Evolutionary conservation across 1,140 invertebrate genomes (phyloP).

Genomic region (Neotoxoptera formosana): DNA sequence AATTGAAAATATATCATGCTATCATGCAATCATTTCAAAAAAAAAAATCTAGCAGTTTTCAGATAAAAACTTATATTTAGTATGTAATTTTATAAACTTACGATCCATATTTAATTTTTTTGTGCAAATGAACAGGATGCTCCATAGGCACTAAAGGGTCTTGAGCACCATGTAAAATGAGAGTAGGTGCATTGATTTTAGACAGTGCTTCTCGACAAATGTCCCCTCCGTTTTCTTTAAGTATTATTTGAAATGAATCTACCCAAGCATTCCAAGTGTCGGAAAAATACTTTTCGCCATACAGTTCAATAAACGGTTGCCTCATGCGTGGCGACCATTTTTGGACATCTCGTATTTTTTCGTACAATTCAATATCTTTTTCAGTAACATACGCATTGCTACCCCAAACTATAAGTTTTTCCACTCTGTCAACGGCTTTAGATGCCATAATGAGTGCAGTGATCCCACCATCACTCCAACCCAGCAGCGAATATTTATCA

Average conservation of each 20-base stretch:
- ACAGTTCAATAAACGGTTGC: slow-evolving; percentile 75
- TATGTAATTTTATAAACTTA: slow-evolving; percentile 63
- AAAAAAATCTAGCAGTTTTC: not conserved
- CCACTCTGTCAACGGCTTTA: slow-evolving; percentile 71
- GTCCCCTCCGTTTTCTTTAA: slow-evolving; percentile 70
- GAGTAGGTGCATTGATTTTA: slow-evolving; percentile 75
- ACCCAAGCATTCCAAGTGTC: slow-evolving; percentile 78
- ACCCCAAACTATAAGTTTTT: slow-evolving; percentile 81
- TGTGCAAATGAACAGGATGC: slow-evolving; percentile 77
- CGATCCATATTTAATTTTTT: slow-evolving; percentile 73
- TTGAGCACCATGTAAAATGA: slow-evolving; percentile 83
- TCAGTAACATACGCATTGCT: slow-evolving; percentile 77
- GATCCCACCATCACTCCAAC: slow-evolving; percentile 91
- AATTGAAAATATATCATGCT: too few relatives aligned
- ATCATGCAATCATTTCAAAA: not conserved
- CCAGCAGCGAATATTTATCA: slow-evolving; percentile 78
- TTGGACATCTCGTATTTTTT: slow-evolving; percentile 72
- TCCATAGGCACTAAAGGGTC: slow-evolving; percentile 77
- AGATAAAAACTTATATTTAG: not conserved
- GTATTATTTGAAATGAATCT: slow-evolving; percentile 71
- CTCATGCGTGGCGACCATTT: slow-evolving; percentile 83
- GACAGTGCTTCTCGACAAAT: slow-evolving; percentile 73
- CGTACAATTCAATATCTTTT: slow-evolving; percentile 72
- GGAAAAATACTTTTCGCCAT: slow-evolving; percentile 77
- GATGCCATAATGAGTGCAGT: slow-evolving; percentile 78